Base-by-base conservation (phyloP, 2,888 invertebrate genomes). In the Dorcus hopei region DNA sequence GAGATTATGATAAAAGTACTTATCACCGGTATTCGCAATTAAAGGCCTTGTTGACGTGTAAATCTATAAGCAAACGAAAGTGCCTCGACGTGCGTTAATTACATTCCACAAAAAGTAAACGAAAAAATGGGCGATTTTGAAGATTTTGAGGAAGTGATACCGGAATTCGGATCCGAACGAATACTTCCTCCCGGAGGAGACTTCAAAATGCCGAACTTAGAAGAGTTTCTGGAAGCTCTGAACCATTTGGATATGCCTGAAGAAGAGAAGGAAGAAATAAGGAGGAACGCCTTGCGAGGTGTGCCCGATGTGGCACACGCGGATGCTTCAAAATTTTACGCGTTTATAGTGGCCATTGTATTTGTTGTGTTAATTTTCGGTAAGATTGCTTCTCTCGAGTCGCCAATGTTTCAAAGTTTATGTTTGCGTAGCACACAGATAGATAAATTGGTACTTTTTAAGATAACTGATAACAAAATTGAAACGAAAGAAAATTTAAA, bases 201-300 rank as follows among this genome's bases (percentile, higher is more conserved):
- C 48, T 61, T 61, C 45, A 42, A 61, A 49, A 60, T 65, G 60
- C 69, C 65, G 1, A 62, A 58, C 38, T 42, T 67, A 49, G 68
- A 69, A 52, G 62, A 69, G 49, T 41, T 71, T 54, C 41, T 69
- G 50, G 64, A 65, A 39, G 60, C 66, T 14, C 48, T 73, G 47
- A 61, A 68, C n/a, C 62, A 64, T 40, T 52, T 78, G 9, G 73
- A 77, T 2, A 70, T 89, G 2, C 77, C 82, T 51, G 88, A 88
- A 4, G 85, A 85, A 19, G 83, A 87, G 52, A 86, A 83, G 62
- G 83, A 45, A 4, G 54, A 64, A 43, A 54, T 63, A 43, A 55
- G 57, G 54, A 45, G 61, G 26, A 53, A 56, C 42, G 49, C 61
- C n/a, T 39, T 67, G 9, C 50, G 16, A 23, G 45, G 50, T 11